phyloP scores from a whole-genome alignment of 2,888 invertebrate species.

The Phrixothrix hirtus region DNA sequence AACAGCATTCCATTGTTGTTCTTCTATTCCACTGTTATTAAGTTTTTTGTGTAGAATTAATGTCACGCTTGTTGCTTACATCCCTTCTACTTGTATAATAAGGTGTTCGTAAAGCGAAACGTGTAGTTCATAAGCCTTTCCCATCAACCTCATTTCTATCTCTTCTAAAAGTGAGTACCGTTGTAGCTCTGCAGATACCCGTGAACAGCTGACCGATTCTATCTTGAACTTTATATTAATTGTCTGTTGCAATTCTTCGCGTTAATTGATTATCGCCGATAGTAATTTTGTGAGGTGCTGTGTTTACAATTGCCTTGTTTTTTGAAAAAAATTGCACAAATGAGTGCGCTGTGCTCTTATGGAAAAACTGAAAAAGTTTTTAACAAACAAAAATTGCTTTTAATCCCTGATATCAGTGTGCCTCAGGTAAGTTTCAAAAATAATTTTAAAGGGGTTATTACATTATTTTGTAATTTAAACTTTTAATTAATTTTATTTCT shows the following conservation, averaged over 20 bases:
- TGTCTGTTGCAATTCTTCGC: too few relatives aligned
- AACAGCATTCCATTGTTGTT: neutral
- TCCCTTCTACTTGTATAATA: slow-evolving; percentile 37
- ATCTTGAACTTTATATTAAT: slow-evolving; percentile 22
- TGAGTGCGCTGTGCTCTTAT: slow-evolving; percentile 48
- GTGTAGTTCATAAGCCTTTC: slow-evolving; percentile 43
- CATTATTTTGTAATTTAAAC: neutral
- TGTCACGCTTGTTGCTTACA: slow-evolving; percentile 36
- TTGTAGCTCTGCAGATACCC: slow-evolving; percentile 40
- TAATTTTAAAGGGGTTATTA: neutral
- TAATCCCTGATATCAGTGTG: slow-evolving; percentile 50
- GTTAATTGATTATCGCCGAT: too few relatives aligned
- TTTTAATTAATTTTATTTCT: neutral
- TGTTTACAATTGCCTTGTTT: too few relatives aligned
- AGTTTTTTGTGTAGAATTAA: slow-evolving; percentile 33
- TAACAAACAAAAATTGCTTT: slow-evolving; percentile 43
- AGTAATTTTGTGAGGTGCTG: too few relatives aligned
- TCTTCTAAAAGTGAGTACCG: slow-evolving; percentile 46
- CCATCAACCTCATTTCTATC: slow-evolving; percentile 51
- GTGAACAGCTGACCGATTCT: slow-evolving; percentile 37
- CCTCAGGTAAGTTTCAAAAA: slow-evolving; percentile 46
- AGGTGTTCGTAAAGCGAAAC: slow-evolving; percentile 46
- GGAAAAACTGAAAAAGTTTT: slow-evolving; percentile 45
- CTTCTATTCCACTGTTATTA: slow-evolving; percentile 7
- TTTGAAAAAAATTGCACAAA: slow-evolving; percentile 17